Evolutionary conservation across 1,140 invertebrate species (phyloP).

Genomic region (Asbolus verrucosus): DNA sequence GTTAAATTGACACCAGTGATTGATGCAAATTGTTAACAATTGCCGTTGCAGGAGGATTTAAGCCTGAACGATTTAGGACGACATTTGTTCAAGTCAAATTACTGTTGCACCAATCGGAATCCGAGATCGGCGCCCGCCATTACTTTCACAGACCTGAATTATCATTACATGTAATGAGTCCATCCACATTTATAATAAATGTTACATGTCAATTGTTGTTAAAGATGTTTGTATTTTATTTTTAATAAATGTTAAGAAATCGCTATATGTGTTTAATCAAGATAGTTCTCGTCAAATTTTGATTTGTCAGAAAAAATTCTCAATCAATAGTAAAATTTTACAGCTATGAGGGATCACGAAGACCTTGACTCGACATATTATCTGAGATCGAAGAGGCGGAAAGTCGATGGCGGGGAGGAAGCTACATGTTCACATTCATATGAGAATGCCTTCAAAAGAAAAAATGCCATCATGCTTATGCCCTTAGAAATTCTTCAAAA

Average conservation of each 20-base stretch:
- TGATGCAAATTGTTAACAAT: conserved; percentile 29
- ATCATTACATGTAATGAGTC: conserved; percentile 23
- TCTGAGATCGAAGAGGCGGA: conserved; percentile 28
- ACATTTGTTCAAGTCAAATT: conserved; percentile 18
- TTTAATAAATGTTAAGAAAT: conserved; percentile 40
- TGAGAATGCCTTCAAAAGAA: conserved; percentile 46
- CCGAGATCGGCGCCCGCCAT: conserved; percentile 59
- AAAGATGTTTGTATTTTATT: conserved; percentile 32
- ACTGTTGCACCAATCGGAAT: conserved; percentile 42
- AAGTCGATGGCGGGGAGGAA: conserved; percentile 14
- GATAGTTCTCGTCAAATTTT: conserved; percentile 9
- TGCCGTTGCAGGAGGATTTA: conserved; percentile 41
- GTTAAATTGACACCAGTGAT: conserved; percentile 46
- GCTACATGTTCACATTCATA: conserved; percentile 6
- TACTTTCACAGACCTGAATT: conserved; percentile 54
- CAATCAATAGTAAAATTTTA: conserved; percentile 4
- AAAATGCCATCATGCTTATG: conserved; percentile 57
- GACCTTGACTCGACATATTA: conserved; percentile 11
- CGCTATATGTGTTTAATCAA: conserved; percentile 5
- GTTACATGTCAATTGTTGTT: conserved; percentile 33
- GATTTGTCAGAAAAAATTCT: conserved; percentile 7
- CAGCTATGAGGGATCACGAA: conserved; percentile 22
- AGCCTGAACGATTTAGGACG: neutral
- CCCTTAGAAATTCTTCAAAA: conserved; percentile 55
- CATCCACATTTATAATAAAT: conserved; percentile 6